Percentiles rank a stretch among this genome's conserved stretches.
Evolutionary conservation across 2,888 invertebrate genomes (phyloP).

Genomic region (Cephus sareptanus): DNA sequence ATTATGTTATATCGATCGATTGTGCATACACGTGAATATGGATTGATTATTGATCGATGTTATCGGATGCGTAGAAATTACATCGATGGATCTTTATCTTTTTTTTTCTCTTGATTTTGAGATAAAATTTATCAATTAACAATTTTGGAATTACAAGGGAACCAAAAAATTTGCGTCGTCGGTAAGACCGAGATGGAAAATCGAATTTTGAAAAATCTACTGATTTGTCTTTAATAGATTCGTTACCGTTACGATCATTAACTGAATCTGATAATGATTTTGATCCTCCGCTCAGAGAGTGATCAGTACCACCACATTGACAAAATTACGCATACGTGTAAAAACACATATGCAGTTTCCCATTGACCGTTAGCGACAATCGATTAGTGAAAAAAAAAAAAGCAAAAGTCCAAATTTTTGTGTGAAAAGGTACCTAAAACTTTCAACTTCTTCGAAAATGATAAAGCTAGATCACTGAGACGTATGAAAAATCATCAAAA

Average conservation of each 20-base stretch:
- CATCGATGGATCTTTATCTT: neutral
- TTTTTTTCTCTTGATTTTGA: neutral
- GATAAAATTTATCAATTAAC: neutral
- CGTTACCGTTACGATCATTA: neutral
- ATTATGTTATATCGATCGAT: neutral
- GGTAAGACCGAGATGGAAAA: neutral
- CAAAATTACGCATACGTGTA: neutral
- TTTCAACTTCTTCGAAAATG: too few species aligned
- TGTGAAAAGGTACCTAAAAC: too few species aligned
- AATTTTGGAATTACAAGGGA: neutral
- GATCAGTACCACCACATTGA: neutral
- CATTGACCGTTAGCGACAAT: neutral
- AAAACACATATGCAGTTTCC: neutral
- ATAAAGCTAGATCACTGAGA: too few species aligned
- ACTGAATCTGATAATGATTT: neutral
- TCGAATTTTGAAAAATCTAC: too few species aligned
- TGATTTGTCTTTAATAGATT: neutral
- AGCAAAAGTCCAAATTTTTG: too few species aligned
- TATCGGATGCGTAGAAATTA: neutral
- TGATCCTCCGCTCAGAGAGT: neutral
- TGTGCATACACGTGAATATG: constrained; percentile 11
- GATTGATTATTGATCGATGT: constrained; percentile 18
- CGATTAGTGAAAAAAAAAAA: neutral
- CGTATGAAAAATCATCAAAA: neutral
- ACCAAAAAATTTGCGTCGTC: neutral